Base-by-base conservation (phyloP, 2,888 invertebrate species). In the Caenorhabditis afra region DNA sequence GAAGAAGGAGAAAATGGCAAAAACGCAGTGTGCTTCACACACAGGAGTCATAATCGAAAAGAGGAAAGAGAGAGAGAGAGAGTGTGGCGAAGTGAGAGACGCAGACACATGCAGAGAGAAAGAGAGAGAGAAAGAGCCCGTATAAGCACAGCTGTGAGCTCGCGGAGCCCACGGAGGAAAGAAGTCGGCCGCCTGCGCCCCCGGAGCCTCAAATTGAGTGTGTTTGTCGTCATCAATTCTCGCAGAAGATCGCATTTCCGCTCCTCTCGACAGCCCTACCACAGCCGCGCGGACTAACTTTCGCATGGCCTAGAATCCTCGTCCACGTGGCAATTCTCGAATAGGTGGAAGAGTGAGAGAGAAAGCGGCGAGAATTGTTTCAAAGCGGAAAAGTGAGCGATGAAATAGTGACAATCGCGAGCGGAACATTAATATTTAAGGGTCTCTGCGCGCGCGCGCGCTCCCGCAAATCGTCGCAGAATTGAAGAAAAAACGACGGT, bases 101-200 rank as follows among this genome's bases (percentile, higher is more conserved):
- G 45, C 16, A 64, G 50, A 64, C 29, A 14, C 41, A 7, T 7
- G 4, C 4, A 29, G 29, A 29, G 7, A 22, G 22, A 22, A 3
- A 44, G 44, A 44, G 44, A 44, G 55, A 55, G 55, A 58, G 58
- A 58, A 41, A 22, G 70, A 68, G 47, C 52, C 67, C 53, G 70
- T 55, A 64, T 62, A 71, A 62, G 64, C 62, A 64, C 64, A 73
- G 73, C 70, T 70, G 70, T 61, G 68, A 50, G 58, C 49, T 11
- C 41, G 29, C 29, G 4, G 29, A 29, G 29, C 29, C 29, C 44
- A 35, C 37, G 22, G 20, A 47, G 37, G 47, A 47, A 29, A 29
- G 29, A n/a, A n/a, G n/a, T n/a, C n/a, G 29, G 29, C 29, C 29
- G 29, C 29, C 29, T 29, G 29, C 29, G 29, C 29, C 29, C 29